phyloP scores from a whole-genome alignment of 2,888 invertebrate species.

The Drosophila helvetica region DNA sequence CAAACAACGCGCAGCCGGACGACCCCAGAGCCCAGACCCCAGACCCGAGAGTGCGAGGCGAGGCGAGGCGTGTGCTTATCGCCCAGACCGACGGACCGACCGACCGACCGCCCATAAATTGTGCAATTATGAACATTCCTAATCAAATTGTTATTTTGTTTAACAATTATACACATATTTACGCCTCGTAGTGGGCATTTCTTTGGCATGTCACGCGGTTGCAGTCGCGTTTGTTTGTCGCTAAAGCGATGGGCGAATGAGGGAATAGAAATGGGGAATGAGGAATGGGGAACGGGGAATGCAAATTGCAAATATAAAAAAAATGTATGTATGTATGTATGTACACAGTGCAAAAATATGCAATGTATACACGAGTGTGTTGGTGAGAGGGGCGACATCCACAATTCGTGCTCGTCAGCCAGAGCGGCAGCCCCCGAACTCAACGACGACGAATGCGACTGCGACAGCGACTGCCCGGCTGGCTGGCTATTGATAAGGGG shows the following conservation, averaged over 20 bases:
- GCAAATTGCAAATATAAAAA: conserved; percentile 56
- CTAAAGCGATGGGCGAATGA: conserved; percentile 13
- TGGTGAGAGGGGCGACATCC: conserved; percentile 8
- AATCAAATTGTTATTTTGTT: conserved; percentile 39
- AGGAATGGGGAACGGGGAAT: conserved; percentile 36
- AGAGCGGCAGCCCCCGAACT: conserved; percentile 19
- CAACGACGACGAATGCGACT: background rate
- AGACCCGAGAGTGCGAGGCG: too few species aligned
- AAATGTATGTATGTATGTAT: conserved; percentile 32
- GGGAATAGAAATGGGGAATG: background rate
- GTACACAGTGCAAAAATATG: conserved; percentile 53
- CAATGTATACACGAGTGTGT: conserved; percentile 33
- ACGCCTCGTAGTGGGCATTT: conserved; percentile 35
- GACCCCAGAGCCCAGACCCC: background rate
- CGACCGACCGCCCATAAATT: conserved; percentile 11
- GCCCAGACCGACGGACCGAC: background rate
- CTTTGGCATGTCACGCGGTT: conserved; percentile 64
- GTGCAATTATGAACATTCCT: conserved; percentile 43
- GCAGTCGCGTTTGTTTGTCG: conserved; percentile 45
- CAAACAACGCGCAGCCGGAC: conserved; percentile 3
- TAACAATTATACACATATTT: conserved; percentile 22
- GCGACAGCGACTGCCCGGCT: conserved; percentile 6
- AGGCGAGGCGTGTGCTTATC: conserved; percentile 18
- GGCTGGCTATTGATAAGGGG: conserved; percentile 42
- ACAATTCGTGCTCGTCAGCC: conserved; percentile 50